phyloP scores from a whole-genome alignment of 2,797 vertebrate species.

The Nannoperca australis region DNA sequence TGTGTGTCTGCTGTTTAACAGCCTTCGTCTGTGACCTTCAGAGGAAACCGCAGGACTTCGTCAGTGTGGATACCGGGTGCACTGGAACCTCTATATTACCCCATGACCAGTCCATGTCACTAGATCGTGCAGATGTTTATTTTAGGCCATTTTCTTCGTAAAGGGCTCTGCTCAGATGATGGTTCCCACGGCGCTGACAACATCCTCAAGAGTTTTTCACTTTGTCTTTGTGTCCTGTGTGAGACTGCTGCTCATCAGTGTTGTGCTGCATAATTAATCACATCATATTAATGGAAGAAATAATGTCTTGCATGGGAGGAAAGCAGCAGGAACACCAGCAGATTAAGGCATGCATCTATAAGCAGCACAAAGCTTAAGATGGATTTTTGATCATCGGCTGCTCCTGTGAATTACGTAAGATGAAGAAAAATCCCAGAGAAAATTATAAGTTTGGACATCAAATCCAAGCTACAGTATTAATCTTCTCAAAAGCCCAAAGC shows the following conservation, averaged over 20 bases:
- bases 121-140: slow-evolving; percentile 40
- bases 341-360: not conserved
- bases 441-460: not conserved
- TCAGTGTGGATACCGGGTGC: slow-evolving; percentile 37
- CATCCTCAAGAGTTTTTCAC: slow-evolving; percentile 4
- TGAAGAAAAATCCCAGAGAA: not conserved
- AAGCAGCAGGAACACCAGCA: not conserved
- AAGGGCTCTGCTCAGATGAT: not conserved
- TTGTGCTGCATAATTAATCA: slow-evolving; percentile 42
- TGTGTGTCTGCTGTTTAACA: slow-evolving; percentile 54
- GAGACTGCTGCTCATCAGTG: slow-evolving; percentile 11
- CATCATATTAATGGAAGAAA: slow-evolving; percentile 6
- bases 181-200: not conserved
- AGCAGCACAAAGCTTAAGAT: slow-evolving; percentile 7
- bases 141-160: slow-evolving; percentile 17
- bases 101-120: slow-evolving; percentile 21
- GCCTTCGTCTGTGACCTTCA: slow-evolving; percentile 65
- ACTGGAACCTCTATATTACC: slow-evolving; percentile 20
- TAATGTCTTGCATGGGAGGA: slow-evolving; percentile 4
- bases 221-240: slow-evolving; percentile 2
- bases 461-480: not conserved
- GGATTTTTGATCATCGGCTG: not conserved
- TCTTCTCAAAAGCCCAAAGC: not conserved
- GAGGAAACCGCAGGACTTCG: slow-evolving; percentile 47
- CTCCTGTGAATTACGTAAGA: not conserved